Evolutionary conservation across 2,888 invertebrate species (phyloP), one percentile per base, ranked within the genome.

Genomic region (Willowsia nigromaculata): DNA sequence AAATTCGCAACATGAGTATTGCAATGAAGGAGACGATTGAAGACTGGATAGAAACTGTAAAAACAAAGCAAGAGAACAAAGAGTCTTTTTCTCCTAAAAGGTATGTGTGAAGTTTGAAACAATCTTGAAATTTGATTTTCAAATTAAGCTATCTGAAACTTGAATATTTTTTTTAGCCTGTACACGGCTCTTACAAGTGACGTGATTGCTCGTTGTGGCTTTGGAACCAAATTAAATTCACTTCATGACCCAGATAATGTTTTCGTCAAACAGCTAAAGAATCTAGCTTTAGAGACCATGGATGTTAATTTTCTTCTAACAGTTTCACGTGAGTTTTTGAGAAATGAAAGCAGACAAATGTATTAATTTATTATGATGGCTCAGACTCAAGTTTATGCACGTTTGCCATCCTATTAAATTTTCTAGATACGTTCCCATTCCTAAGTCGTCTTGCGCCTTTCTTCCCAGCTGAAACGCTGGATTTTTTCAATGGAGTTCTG

Each of bases 201-300:
- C 47, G 88, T 91, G 0, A 84, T 91, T 27, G 90, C 91, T 5
- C 76, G 90, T 40, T 91, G 91, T 56, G 91, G 84, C 1, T 91
- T 91, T 78, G 91, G 90, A 15, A 89, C 85, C 43, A 90, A 87
- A 27, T 30, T 91, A 0, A 89, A 89, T 22, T 89, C 91, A 22
- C 78, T 90, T 9, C 78, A 90, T 25, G 90, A 91, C 15, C 88
- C 90, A 9, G 59, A 90, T 13, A 91, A 89, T 80, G 5, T 62
- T 18, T 91, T 91, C 50, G 84, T 90, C 0, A 27, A 82, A 68
- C 15, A 86, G 7, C 11, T 90, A 4, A 65, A 62, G 15, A 74
- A 37, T 50, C 22, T 90, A 0, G 65, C 27, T 40, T 30, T 37
- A 1, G 90, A 91, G 22, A 83, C 80, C 2, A 62, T 13, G 0